A percentile compares a stretch with the other conserved stretches of the same genome.
Evolutionary conservation across 2,888 invertebrate genomes (phyloP).

Genomic region (Caprella mutica): DNA sequence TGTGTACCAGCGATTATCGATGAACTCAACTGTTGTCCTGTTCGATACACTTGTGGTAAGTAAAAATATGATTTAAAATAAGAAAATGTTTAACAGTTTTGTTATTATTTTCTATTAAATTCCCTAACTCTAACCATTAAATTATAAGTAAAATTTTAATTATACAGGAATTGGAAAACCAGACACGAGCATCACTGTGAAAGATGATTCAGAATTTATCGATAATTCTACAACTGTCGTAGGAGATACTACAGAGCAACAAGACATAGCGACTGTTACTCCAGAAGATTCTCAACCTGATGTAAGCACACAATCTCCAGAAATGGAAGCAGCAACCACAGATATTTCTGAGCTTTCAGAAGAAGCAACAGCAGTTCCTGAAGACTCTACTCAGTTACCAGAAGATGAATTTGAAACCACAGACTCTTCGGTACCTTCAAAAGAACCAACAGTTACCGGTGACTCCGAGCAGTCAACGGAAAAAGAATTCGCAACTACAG

Average conservation of each 20-base stretch:
- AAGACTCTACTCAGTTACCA: background rate
- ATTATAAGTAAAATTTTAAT: too few species aligned
- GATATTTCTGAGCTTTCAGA: background rate
- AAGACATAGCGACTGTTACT: too few species aligned
- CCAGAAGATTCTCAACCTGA: too few species aligned
- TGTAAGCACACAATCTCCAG: too few species aligned
- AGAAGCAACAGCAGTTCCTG: background rate
- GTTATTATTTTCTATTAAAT: too few species aligned
- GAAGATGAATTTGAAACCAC: background rate
- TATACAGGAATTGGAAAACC: too few species aligned
- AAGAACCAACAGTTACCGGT: background rate
- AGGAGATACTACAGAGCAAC: too few species aligned
- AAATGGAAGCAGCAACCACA: background rate
- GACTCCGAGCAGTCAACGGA: background rate
- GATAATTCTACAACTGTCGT: too few species aligned
- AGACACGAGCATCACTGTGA: too few species aligned
- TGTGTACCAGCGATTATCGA: slow-evolving; percentile 65
- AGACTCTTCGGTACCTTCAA: background rate
- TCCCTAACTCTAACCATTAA: too few species aligned
- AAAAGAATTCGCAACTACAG: background rate
- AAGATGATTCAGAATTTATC: too few species aligned
- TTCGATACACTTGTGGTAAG: slow-evolving; percentile 73
- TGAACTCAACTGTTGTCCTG: slow-evolving; percentile 77
- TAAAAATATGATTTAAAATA: slow-evolving; percentile 35
- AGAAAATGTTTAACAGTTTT: too few species aligned